A percentile compares a stretch with the other conserved stretches of the same genome.
These are phyloP conservation scores for Thaleichthys pacificus DNA, from an alignment of 2,797 vertebrate species.

Conservation along the genomic window DNA sequence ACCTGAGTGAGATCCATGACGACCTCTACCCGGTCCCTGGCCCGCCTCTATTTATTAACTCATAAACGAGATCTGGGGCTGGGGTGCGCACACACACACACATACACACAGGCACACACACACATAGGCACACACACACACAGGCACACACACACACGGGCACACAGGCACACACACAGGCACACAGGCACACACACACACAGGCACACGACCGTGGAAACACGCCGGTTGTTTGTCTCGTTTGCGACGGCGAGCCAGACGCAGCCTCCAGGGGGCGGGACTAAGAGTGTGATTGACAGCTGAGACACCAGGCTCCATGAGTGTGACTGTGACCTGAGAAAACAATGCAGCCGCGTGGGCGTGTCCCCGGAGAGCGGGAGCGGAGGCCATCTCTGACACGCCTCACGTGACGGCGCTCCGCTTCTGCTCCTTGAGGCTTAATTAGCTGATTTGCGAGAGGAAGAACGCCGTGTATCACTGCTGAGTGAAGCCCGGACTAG, in stretches of 20 bases:
- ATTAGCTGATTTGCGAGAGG: conserved; percentile 64
- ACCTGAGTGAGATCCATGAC: conserved; percentile 48
- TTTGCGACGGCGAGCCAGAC: not conserved
- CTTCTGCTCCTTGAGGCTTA: conserved; percentile 65
- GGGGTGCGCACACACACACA: not conserved
- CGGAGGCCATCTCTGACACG: conserved; percentile 47
- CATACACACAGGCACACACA: conserved; percentile 30
- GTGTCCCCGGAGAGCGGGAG: conserved; percentile 43
- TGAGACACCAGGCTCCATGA: conserved; percentile 54
- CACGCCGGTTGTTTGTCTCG: not conserved
- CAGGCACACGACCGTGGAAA: no score
- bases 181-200: conserved; percentile 43
- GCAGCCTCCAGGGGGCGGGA: conserved; percentile 1
- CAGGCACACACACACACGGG: conserved; percentile 11
- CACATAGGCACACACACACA: conserved; percentile 43
- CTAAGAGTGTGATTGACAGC: conserved; percentile 39
- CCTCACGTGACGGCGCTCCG: conserved; percentile 44
- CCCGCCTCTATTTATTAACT: conserved; percentile 44
- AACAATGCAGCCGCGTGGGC: conserved; percentile 43
- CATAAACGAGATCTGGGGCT: conserved; percentile 40
- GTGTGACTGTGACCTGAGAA: conserved; percentile 56
- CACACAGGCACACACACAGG: conserved; percentile 28
- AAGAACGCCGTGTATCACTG: conserved; percentile 67
- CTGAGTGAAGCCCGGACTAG: conserved; percentile 56
- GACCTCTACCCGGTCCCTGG: conserved; percentile 48